phyloP scores from a whole-genome alignment of 1,140 invertebrate species.

The Polypedilum vanderplanki region DNA sequence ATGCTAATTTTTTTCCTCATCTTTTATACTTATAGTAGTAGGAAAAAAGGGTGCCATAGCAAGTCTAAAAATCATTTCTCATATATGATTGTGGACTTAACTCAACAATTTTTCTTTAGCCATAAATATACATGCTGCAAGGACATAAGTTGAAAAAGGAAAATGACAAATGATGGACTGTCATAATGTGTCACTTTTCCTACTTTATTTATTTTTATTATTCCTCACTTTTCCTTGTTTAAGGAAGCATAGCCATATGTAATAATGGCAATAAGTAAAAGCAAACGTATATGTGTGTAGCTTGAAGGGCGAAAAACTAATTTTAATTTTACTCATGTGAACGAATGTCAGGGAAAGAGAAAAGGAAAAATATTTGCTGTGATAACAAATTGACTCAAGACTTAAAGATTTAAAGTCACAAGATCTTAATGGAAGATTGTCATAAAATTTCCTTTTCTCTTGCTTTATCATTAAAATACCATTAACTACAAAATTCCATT shows the following conservation, averaged over 20 bases:
- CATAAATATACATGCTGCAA: background rate
- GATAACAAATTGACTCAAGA: slow-evolving; percentile 22
- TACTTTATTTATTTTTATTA: slow-evolving; percentile 20
- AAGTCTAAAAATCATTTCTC: background rate
- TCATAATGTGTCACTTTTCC: slow-evolving; percentile 22
- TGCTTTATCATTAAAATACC: slow-evolving; percentile 15
- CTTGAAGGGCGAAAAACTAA: slow-evolving; percentile 1
- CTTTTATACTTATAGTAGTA: background rate
- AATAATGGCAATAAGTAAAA: too few species aligned
- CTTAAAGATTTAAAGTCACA: too few species aligned
- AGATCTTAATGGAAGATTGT: slow-evolving; percentile 10
- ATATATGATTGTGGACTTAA: background rate
- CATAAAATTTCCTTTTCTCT: background rate
- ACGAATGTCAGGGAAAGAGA: background rate
- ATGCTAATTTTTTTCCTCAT: slow-evolving; percentile 1
- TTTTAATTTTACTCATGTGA: slow-evolving; percentile 25
- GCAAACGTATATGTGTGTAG: background rate
- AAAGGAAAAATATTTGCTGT: slow-evolving; percentile 9
- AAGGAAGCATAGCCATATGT: too few species aligned
- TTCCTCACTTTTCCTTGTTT: background rate
- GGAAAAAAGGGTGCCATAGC: background rate
- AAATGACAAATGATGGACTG: slow-evolving; percentile 25
- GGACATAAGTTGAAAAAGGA: background rate
- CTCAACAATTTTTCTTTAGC: background rate
- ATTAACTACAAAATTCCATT: slow-evolving; percentile 29